Evolutionary conservation across 2,113 vertebrate species (phyloP).

Genomic region (Athene cunicularia): DNA sequence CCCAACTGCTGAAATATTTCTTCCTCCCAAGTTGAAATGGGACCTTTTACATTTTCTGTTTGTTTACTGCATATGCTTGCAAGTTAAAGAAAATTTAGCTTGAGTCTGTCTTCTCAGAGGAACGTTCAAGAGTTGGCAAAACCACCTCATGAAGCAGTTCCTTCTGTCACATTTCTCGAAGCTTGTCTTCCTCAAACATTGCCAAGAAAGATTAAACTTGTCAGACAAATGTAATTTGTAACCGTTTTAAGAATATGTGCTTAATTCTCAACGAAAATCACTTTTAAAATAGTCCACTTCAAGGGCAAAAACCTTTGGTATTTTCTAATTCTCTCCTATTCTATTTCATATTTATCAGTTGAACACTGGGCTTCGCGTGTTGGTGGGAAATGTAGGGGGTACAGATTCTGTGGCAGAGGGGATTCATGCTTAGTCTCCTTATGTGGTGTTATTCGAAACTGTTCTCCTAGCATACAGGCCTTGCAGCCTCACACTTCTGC

Average conservation of each 20-base stretch:
- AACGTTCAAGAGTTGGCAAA: background rate
- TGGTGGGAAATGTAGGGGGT: background rate
- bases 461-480: background rate
- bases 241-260: background rate
- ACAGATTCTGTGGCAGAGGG: background rate
- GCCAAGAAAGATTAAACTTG: background rate
- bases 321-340: background rate
- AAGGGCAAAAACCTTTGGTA: background rate
- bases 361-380: background rate
- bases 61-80: background rate
- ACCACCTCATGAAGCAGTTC: background rate
- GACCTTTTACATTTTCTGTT: background rate
- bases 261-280: background rate
- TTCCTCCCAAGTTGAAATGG: background rate
- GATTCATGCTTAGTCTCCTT: background rate
- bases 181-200: background rate
- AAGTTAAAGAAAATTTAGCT: background rate
- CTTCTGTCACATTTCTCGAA: background rate
- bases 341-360: background rate
- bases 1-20: background rate
- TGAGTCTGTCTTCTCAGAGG: background rate
- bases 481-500: background rate
- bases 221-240: background rate
- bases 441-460: background rate
- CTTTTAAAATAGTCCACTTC: background rate